phyloP scores from a whole-genome alignment of 2,797 vertebrate genomes.

The Pangasius macronema region DNA sequence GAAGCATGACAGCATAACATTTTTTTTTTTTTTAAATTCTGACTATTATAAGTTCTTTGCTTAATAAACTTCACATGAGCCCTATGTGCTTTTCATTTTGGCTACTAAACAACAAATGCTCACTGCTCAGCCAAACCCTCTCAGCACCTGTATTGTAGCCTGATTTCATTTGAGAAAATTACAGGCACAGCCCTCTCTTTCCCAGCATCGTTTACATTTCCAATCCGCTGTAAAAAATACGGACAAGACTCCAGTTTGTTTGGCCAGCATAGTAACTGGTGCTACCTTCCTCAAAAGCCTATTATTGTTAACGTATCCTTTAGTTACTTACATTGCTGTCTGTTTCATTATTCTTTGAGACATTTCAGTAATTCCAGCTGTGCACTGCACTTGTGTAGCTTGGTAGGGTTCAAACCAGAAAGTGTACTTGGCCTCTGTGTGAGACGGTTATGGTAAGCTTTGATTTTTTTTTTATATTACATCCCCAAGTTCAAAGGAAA shows the following conservation, averaged over 20 bases:
- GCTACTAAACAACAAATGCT: constrained; percentile 49
- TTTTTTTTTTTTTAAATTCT: constrained; percentile 13
- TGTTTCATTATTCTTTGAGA: constrained; percentile 20
- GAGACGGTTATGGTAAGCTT: constrained; percentile 17
- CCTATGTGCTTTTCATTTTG: constrained; percentile 40
- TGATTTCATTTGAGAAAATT: constrained; percentile 54
- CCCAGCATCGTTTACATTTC: constrained; percentile 39
- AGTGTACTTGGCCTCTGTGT: neutral
- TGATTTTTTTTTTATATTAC: constrained; percentile 6
- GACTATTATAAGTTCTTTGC: constrained; percentile 60
- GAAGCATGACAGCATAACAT: constrained; percentile 43
- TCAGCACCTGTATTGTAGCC: constrained; percentile 57
- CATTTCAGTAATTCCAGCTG: constrained; percentile 35
- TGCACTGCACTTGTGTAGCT: constrained; percentile 19
- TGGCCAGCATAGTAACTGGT: constrained; percentile 34
- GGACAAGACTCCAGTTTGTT: constrained; percentile 16
- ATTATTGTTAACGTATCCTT: constrained; percentile 13
- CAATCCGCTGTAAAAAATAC: constrained; percentile 22
- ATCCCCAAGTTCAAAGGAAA: constrained; percentile 41
- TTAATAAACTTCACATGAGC: constrained; percentile 58
- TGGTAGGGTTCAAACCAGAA: neutral
- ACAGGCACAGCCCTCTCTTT: constrained; percentile 36
- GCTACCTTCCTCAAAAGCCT: constrained; percentile 24
- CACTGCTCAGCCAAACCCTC: constrained; percentile 6
- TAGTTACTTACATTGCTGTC: constrained; percentile 24